phyloP scores from a whole-genome alignment of 2,797 vertebrate species.

The Pteropus rufus region DNA sequence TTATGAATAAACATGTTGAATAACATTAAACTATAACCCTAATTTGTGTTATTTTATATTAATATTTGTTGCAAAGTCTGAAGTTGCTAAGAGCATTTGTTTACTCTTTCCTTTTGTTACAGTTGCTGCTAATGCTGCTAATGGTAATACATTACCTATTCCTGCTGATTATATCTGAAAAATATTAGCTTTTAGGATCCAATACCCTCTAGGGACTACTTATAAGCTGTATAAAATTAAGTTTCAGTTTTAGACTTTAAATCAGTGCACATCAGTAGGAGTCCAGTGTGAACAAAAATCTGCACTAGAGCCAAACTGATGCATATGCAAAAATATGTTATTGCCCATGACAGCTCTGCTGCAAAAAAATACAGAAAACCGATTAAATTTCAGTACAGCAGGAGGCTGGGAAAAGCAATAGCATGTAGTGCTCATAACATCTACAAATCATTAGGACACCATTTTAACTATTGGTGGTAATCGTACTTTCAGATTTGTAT shows the following conservation, averaged over 20 bases:
- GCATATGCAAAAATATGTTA: conserved; percentile 74
- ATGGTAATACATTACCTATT: conserved; percentile 80
- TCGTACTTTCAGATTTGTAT: conserved; percentile 61
- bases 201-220: conserved; percentile 77
- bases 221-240: conserved; percentile 84
- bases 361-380: conserved; percentile 71
- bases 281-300: conserved; percentile 74
- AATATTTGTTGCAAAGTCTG: conserved; percentile 71
- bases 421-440: conserved; percentile 37
- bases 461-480: conserved; percentile 56
- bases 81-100: conserved; percentile 72
- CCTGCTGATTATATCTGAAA: conserved; percentile 83
- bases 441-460: conserved; percentile 67
- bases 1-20: conserved; percentile 82
- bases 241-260: conserved; percentile 83
- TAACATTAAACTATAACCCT: conserved; percentile 68
- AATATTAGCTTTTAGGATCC: conserved; percentile 82
- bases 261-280: conserved; percentile 80
- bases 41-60: conserved; percentile 78
- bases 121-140: conserved; percentile 76
- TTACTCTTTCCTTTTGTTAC: conserved; percentile 74
- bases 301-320: conserved; percentile 77
- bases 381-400: conserved; percentile 63
- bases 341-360: conserved; percentile 75
- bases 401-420: conserved; percentile 53